Conservation (phyloP, 2,113 vertebrate species). For the Aegotheles bennettii region DNA sequence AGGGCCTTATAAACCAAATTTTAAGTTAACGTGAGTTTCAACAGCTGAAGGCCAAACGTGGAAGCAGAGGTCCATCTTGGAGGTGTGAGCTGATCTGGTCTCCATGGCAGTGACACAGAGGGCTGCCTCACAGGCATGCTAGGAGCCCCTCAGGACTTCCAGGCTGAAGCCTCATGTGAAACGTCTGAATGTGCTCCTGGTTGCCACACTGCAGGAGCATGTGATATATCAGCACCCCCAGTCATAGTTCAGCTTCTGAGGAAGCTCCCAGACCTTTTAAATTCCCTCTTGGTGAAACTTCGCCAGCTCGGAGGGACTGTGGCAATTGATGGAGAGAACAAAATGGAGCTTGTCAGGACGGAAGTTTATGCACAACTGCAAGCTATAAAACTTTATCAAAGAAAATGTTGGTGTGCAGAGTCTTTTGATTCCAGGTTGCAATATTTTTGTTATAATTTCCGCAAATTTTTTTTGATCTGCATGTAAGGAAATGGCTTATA, state of each 20-base stretch:
- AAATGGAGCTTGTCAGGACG: neutral
- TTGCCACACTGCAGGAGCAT: neutral
- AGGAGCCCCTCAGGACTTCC: neutral
- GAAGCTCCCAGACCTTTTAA: neutral
- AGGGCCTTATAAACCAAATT: neutral
- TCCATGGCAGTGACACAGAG: neutral
- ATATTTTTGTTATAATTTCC: constrained; percentile 71
- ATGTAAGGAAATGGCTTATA: constrained; percentile 74
- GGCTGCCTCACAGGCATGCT: neutral
- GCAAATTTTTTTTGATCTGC: constrained; percentile 61
- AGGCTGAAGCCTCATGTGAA: neutral
- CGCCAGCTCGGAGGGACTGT: rapidly evolving
- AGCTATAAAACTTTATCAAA: neutral
- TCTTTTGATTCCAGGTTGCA: constrained; percentile 46
- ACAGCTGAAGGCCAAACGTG: neutral
- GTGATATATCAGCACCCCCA: neutral
- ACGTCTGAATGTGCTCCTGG: neutral
- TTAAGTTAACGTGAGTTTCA: neutral
- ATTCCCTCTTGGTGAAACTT: neutral
- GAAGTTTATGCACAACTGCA: neutral
- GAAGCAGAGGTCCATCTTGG: neutral
- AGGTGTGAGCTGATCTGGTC: neutral
- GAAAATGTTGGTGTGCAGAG: neutral
- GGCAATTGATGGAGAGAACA: neutral
- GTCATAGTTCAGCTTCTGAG: neutral